Evolutionary conservation across 2,113 vertebrate genomes (phyloP).

Genomic region (Hoplias malabaricus): DNA sequence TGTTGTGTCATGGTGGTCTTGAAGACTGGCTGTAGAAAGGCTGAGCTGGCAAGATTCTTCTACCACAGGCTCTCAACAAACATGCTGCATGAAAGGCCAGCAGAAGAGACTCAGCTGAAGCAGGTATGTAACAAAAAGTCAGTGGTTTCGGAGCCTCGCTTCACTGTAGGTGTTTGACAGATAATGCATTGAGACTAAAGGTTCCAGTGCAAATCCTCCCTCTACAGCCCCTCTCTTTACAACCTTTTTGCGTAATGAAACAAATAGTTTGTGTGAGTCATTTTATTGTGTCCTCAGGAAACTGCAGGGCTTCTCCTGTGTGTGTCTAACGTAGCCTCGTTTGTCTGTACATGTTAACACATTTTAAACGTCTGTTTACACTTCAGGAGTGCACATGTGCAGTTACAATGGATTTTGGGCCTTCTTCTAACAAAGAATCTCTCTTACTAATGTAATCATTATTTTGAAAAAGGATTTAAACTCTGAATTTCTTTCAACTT

Average conservation of each 20-base stretch:
- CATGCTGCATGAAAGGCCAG: slow-evolving; percentile 51
- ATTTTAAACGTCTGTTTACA: not conserved
- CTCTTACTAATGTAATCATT: not conserved
- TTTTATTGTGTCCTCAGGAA: slow-evolving; percentile 12
- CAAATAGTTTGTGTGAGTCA: slow-evolving; percentile 16
- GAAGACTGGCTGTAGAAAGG: slow-evolving; percentile 44
- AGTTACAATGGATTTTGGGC: not conserved
- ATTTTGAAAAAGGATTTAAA: not conserved
- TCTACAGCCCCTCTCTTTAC: too few relatives aligned
- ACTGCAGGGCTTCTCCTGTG: not conserved
- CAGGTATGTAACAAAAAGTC: slow-evolving; percentile 65
- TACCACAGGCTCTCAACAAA: slow-evolving; percentile 35
- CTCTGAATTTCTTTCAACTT: not conserved
- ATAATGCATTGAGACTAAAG: slow-evolving; percentile 7
- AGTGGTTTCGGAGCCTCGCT: not conserved
- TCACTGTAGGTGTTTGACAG: slow-evolving; percentile 9
- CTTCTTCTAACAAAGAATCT: not conserved
- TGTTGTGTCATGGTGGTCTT: slow-evolving; percentile 28
- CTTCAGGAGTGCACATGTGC: not conserved
- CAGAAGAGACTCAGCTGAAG: slow-evolving; percentile 50
- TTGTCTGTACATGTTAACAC: slow-evolving; percentile 26
- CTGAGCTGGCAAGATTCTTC: slow-evolving; percentile 47
- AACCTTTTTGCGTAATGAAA: slow-evolving; percentile 29
- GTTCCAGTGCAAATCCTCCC: not conserved
- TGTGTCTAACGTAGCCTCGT: not conserved